Evolutionary conservation across 2,113 vertebrate species (phyloP).

Genomic region (Lanius ludovicianus): DNA sequence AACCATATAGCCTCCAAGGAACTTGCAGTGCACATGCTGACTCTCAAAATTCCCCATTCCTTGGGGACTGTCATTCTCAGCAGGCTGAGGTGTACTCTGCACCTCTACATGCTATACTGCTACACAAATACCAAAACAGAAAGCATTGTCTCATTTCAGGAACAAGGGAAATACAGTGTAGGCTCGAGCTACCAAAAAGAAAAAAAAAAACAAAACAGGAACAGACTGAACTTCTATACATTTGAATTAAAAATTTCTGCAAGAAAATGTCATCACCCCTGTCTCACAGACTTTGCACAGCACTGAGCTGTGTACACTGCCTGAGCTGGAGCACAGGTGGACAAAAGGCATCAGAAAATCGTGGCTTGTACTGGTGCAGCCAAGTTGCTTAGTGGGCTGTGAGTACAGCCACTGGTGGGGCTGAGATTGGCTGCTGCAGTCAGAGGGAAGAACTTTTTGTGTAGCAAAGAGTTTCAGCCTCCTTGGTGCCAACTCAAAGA

Average conservation of each 20-base stretch:
- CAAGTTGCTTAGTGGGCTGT: neutral
- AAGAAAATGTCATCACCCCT: neutral
- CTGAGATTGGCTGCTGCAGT: neutral
- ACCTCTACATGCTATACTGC: neutral
- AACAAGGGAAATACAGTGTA: neutral
- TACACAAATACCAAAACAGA: neutral
- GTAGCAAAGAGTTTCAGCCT: neutral
- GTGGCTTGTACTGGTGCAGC: neutral
- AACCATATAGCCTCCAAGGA: neutral
- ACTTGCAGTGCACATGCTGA: neutral
- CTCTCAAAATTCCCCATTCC: neutral
- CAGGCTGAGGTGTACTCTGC: neutral
- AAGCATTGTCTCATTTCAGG: neutral
- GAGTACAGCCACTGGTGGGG: rapidly evolving
- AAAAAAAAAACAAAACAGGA: neutral
- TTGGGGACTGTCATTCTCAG: neutral
- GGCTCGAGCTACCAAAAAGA: neutral
- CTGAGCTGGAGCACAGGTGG: neutral
- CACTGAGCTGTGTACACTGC: neutral
- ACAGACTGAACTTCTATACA: neutral
- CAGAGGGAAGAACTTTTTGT: neutral
- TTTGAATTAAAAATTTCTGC: neutral
- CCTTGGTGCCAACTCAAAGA: neutral
- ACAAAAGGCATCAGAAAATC: neutral
- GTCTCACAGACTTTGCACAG: neutral